Conservation (phyloP, 2,888 invertebrate genomes). For the Machimus rusticus region DNA sequence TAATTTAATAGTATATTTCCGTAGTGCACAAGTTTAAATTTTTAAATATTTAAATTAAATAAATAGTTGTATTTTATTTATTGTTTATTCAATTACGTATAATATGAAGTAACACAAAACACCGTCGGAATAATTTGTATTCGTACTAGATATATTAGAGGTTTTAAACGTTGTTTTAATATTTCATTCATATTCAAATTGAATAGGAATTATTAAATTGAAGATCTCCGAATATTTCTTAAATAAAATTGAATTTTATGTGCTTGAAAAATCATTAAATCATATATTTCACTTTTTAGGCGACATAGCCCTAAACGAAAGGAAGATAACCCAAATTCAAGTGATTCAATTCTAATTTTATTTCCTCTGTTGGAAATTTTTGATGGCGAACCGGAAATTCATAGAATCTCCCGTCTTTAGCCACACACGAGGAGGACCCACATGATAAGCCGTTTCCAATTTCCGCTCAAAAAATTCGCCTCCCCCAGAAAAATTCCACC, state of each 20-base stretch:
- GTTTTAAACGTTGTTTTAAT: too few species aligned
- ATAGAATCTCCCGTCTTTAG: background rate
- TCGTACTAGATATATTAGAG: too few species aligned
- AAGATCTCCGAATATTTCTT: background rate
- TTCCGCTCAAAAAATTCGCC: background rate
- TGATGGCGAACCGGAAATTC: background rate
- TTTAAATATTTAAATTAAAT: too few species aligned
- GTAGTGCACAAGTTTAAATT: too few species aligned
- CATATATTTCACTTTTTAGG: background rate
- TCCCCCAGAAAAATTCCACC: background rate
- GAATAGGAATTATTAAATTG: too few species aligned
- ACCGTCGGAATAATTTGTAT: too few species aligned
- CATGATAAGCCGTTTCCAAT: background rate
- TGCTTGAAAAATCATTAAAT: background rate
- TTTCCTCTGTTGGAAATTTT: background rate
- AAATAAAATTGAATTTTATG: background rate
- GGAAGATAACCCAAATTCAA: background rate
- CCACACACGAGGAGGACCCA: background rate
- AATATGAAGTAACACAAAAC: too few species aligned
- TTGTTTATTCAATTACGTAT: too few species aligned
- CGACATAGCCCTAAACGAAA: background rate
- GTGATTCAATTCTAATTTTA: conserved; percentile 22
- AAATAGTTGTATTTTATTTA: too few species aligned
- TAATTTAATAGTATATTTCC: too few species aligned
- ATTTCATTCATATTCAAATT: too few species aligned